Evolutionary conservation across 2,888 invertebrate genomes (phyloP).

Genomic region (Pollenia amentaria): DNA sequence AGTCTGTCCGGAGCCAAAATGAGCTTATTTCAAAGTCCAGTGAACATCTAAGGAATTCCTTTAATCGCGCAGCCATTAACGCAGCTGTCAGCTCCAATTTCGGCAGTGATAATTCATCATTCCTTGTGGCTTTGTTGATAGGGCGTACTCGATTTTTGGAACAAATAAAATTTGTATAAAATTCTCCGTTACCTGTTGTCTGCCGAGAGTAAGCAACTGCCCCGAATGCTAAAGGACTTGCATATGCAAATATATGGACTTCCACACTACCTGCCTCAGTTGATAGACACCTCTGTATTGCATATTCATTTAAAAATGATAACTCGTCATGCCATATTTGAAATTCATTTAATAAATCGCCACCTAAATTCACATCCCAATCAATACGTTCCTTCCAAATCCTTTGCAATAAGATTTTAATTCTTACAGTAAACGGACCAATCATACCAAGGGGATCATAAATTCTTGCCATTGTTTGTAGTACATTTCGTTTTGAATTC

Average conservation of each 20-base stretch:
- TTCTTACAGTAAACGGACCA: constrained; percentile 65
- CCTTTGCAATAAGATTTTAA: constrained; percentile 67
- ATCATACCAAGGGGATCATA: constrained; percentile 60
- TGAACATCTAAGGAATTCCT: constrained; percentile 19
- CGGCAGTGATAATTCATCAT: constrained; percentile 22
- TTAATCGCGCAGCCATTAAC: constrained; percentile 54
- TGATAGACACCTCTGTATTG: constrained; percentile 46
- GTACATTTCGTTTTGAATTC: constrained; percentile 69
- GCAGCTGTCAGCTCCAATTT: constrained; percentile 60
- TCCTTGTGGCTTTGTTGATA: constrained; percentile 36
- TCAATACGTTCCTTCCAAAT: constrained; percentile 43
- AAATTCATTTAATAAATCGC: constrained; percentile 39
- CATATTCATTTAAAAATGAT: constrained; percentile 27
- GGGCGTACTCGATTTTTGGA: constrained; percentile 23
- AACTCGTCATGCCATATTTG: constrained; percentile 38
- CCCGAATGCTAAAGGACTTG: constrained; percentile 67
- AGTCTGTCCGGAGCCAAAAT: constrained; percentile 46
- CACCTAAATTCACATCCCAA: constrained; percentile 54
- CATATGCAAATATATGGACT: constrained; percentile 62
- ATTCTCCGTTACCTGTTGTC: constrained; percentile 7
- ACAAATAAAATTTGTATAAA: constrained; percentile 46
- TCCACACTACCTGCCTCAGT: constrained; percentile 2
- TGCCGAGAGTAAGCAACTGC: constrained; percentile 63
- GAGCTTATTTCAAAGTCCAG: constrained; percentile 55
- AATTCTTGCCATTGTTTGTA: constrained; percentile 60